Percentiles rank a stretch among this genome's conserved stretches.
phyloP scores from a whole-genome alignment of 2,113 vertebrate species.

The Verasper variegatus region DNA sequence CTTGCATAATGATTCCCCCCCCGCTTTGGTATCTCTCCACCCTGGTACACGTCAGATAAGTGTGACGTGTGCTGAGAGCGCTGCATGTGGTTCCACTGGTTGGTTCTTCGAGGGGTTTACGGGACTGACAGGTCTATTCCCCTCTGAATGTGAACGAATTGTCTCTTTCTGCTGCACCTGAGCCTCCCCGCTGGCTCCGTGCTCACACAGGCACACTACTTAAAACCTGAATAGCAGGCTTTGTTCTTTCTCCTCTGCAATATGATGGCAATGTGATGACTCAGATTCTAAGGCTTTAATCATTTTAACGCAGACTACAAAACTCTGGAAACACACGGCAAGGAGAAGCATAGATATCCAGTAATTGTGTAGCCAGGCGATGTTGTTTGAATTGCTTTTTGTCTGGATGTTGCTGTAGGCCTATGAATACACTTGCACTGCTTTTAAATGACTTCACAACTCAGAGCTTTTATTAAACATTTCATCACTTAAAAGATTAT shows the following conservation, averaged over 20 bases:
- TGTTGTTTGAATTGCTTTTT: neutral
- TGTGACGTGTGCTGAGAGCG: slow-evolving; percentile 33
- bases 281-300: slow-evolving; percentile 34
- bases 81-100: slow-evolving; percentile 66
- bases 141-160: slow-evolving; percentile 61
- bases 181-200: slow-evolving; percentile 50
- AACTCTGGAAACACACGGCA: neutral
- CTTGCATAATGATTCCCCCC: slow-evolving; percentile 29
- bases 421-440: neutral
- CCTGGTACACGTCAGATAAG: slow-evolving; percentile 55
- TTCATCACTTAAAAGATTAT: neutral
- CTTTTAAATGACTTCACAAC: neutral
- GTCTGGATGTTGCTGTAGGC: neutral
- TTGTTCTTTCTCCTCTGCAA: slow-evolving; percentile 39
- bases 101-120: slow-evolving; percentile 64
- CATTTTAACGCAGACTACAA: slow-evolving; percentile 23
- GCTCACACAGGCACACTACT: slow-evolving; percentile 48
- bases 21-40: slow-evolving; percentile 39
- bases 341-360: neutral
- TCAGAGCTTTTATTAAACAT: neutral
- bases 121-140: slow-evolving; percentile 77
- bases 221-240: slow-evolving; percentile 41
- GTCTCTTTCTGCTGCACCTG: slow-evolving; percentile 76
- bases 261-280: slow-evolving; percentile 21
- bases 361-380: neutral